Evolutionary conservation across 1,140 invertebrate species (phyloP).

Genomic region (Drosophila sproati): DNA sequence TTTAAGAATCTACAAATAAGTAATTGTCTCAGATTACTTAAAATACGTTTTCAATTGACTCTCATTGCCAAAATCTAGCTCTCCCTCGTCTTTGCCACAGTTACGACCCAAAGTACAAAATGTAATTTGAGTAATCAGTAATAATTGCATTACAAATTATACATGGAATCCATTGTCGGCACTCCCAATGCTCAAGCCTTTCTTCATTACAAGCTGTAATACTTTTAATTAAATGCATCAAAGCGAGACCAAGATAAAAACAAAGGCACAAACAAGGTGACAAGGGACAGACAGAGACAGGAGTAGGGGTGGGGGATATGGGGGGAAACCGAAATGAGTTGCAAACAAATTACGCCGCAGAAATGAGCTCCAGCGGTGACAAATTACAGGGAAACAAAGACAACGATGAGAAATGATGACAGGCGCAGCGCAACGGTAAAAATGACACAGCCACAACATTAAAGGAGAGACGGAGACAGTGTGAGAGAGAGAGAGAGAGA

Average conservation of each 20-base stretch:
- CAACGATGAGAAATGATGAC: constrained; percentile 78
- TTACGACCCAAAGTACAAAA: constrained; percentile 1
- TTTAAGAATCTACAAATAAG: too few relatives aligned
- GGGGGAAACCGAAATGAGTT: constrained; percentile 67
- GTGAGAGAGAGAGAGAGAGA: constrained; percentile 11
- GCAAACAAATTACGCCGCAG: constrained; percentile 77
- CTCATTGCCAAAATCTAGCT: too few relatives aligned
- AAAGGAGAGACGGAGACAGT: constrained; percentile 12
- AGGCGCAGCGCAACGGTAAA: constrained; percentile 54
- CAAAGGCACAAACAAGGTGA: constrained; percentile 50
- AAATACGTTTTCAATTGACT: too few relatives aligned
- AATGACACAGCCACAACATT: constrained; percentile 44
- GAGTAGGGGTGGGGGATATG: neutral
- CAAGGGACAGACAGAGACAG: constrained; percentile 3
- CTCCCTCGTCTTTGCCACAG: too few relatives aligned
- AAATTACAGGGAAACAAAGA: constrained; percentile 76
- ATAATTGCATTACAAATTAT: constrained; percentile 15
- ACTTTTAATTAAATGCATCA: constrained; percentile 69
- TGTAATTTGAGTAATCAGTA: constrained; percentile 3
- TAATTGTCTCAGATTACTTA: too few relatives aligned
- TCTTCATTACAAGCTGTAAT: constrained; percentile 56
- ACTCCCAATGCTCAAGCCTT: constrained; percentile 31
- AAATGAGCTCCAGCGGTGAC: constrained; percentile 81
- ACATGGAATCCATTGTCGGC: constrained; percentile 14
- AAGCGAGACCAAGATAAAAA: constrained; percentile 44